Evolutionary conservation across 2,797 vertebrate genomes (phyloP).

Genomic region (Gymnoscopelus microlampas): DNA sequence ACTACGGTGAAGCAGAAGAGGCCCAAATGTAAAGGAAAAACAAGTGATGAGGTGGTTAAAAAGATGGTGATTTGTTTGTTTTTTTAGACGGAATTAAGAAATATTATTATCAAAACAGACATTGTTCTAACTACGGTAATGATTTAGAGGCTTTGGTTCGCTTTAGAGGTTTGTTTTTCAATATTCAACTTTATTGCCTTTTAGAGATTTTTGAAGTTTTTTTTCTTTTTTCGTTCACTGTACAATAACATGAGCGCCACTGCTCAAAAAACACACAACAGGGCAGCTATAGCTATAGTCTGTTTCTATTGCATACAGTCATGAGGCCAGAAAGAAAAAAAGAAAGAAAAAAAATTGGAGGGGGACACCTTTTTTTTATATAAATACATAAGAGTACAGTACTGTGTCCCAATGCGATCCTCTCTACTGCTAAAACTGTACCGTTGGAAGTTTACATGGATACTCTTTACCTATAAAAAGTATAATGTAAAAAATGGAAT

Average conservation of each 20-base stretch:
- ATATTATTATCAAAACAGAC: constrained; percentile 66
- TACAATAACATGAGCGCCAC: constrained; percentile 76
- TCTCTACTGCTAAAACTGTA: constrained; percentile 70
- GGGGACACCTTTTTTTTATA: constrained; percentile 66
- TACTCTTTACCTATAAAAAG: constrained; percentile 80
- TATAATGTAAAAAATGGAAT: constrained; percentile 73
- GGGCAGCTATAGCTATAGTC: constrained; percentile 68
- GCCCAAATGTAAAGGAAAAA: constrained; percentile 82
- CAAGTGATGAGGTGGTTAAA: constrained; percentile 93
- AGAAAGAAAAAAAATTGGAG: constrained; percentile 16
- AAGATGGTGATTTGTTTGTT: constrained; percentile 84
- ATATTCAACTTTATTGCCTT: constrained; percentile 99
- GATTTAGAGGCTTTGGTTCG: constrained; percentile 78
- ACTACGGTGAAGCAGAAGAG: constrained; percentile 88
- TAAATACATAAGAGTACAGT: constrained; percentile 74
- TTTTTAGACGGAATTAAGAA: constrained; percentile 84
- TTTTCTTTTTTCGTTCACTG: constrained; percentile 74
- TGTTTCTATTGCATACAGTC: constrained; percentile 80
- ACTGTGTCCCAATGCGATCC: constrained; percentile 72
- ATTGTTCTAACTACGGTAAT: constrained; percentile 79
- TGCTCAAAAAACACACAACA: constrained; percentile 64
- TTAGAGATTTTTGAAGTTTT: constrained; percentile 76
- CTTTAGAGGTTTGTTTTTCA: constrained; percentile 80
- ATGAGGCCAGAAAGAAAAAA: constrained; percentile 52
- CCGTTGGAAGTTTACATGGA: constrained; percentile 72